These are phyloP conservation scores for Netelia virgata DNA, from an alignment of 2,888 invertebrate genomes.

Conservation along the genomic window DNA sequence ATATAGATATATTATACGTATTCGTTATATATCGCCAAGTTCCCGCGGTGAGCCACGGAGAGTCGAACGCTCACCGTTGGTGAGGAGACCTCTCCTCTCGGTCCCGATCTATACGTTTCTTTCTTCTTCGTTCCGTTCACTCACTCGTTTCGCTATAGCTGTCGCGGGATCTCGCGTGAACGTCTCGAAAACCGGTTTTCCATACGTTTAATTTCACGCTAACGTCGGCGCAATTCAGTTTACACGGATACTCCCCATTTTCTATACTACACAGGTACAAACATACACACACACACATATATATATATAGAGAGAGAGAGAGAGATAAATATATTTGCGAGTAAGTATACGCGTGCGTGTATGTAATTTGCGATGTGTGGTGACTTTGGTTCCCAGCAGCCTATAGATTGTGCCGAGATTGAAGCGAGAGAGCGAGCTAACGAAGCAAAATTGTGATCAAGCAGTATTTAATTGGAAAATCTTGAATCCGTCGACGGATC, in stretches of 20 bases:
- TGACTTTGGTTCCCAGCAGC: slow-evolving; percentile 55
- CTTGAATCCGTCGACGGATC: neutral
- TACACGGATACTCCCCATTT: slow-evolving; percentile 81
- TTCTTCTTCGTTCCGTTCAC: slow-evolving; percentile 61
- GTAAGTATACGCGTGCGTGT: neutral
- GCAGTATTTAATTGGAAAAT: neutral
- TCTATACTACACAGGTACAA: slow-evolving; percentile 57
- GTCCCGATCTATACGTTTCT: slow-evolving; percentile 48
- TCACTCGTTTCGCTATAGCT: slow-evolving; percentile 52
- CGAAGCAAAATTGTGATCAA: slow-evolving; percentile 26
- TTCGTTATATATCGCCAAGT: neutral
- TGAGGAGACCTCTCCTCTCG: slow-evolving; percentile 53
- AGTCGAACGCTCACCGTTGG: slow-evolving; percentile 57
- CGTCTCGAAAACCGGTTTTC: slow-evolving; percentile 81
- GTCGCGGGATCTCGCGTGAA: slow-evolving; percentile 53
- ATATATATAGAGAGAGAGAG: neutral
- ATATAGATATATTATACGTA: slow-evolving; percentile 3
- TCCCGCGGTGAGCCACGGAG: slow-evolving; percentile 51
- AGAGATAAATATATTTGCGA: too few species aligned
- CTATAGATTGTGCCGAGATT: neutral
- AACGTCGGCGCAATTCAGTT: slow-evolving; percentile 83
- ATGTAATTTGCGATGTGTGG: slow-evolving; percentile 3
- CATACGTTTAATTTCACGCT: slow-evolving; percentile 84
- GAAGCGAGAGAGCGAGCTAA: slow-evolving; percentile 3
- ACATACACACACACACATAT: neutral